Evolutionary conservation across 2,113 vertebrate species (phyloP), one percentile per base, ranked within the genome.

Genomic region (Uria aalge): DNA sequence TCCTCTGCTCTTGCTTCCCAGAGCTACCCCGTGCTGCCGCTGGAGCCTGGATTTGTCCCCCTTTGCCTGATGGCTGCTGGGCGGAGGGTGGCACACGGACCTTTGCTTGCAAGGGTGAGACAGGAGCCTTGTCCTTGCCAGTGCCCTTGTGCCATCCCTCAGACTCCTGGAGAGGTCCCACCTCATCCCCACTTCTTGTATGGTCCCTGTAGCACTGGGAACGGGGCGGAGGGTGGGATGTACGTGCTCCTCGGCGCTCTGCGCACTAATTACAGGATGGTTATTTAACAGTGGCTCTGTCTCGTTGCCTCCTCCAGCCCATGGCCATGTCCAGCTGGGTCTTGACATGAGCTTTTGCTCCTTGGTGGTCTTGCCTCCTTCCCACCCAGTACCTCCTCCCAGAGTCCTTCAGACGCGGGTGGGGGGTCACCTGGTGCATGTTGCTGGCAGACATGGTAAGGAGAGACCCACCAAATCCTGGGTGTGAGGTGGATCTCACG

Each of bases 321-420:
- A 0, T 3, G 2, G 23, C 40, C 0, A 0, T 2, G 17, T 34
- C 32, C 1, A 0, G 4, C 15, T 57, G 36, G 34, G 26, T 52
- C 57, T 43, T 41, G 30, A 26, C 5, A 5, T 5, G 34, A 11
- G 13, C 18, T 48, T 47, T 45, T 34, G 20, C 24, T 38, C 43
- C 66, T 47, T 32, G 48, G 15, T 43, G 41, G 11, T 68, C 40
- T 76, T 2, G 2, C 21, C 52, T 74, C 21, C 62, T 68, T 53
- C 34, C 47, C 67, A 82, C 60, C 21, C 14, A 5, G 15, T 18
- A 41, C 20, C 24, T 73, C 57, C 71, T 60, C 38, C 45, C 12
- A 12, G 5, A 1, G 2, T 32, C 63, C 21, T 56, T 57, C 29
- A 30, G 21, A 13, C 1, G 1, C 6, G 47, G 8, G 36, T 24